These are phyloP conservation scores for Myotis brandtii DNA, from an alignment of 2,113 vertebrate species.

Conservation along the genomic window DNA sequence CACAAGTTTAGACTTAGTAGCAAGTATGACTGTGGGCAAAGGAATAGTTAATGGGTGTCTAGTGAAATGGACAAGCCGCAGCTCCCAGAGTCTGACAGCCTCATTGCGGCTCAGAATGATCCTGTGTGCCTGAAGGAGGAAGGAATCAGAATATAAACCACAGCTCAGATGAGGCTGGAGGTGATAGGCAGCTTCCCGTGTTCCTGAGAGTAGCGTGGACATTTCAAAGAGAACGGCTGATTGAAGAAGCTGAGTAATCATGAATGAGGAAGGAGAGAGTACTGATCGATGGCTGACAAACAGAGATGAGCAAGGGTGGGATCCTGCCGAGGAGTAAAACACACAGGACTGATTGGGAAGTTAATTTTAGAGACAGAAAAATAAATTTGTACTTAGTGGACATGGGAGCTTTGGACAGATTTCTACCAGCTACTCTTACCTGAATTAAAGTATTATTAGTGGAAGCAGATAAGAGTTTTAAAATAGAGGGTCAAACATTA, in stretches of 20 bases:
- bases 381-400: not conserved
- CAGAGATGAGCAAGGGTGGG: not conserved
- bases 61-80: not conserved
- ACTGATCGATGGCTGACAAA: not conserved
- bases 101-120: not conserved
- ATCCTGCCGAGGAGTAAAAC: not conserved
- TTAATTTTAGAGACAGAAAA: not conserved
- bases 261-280: not conserved
- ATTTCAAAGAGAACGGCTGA: not conserved
- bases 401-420: not conserved
- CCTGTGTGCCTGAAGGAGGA: not conserved
- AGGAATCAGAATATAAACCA: not conserved
- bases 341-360: not conserved
- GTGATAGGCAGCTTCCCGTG: too few relatives aligned
- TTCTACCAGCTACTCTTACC: not conserved
- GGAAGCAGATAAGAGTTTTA: not conserved
- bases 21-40: not conserved
- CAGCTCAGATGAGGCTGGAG: not conserved
- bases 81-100: not conserved
- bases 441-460: constrained; percentile 17
- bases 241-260: not conserved
- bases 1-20: not conserved
- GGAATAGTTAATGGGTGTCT: not conserved
- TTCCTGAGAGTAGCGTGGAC: not conserved
- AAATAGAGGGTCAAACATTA: not conserved